Percentiles rank a stretch among this genome's conserved stretches.
These are phyloP conservation scores for Lineus longissimus DNA, from an alignment of 1,140 invertebrate genomes.

Conservation along the genomic window DNA sequence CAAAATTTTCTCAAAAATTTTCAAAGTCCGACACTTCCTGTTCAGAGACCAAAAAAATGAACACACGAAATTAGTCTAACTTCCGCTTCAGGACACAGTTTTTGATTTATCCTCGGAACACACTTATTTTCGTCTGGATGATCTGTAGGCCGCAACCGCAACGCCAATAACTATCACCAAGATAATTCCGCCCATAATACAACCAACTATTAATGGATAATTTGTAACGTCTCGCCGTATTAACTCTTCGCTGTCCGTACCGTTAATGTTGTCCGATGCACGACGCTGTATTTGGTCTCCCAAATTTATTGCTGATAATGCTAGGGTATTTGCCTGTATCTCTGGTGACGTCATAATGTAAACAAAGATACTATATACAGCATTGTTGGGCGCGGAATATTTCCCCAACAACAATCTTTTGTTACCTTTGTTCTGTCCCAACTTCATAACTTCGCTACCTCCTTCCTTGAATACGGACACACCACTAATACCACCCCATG, in stretches of 20 bases:
- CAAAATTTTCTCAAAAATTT: background rate
- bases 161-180: background rate
- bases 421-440: conserved; percentile 2
- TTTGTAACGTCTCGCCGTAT: background rate
- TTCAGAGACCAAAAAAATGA: background rate
- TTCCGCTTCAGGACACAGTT: background rate
- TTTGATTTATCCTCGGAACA: background rate
- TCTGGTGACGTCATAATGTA: conserved; percentile 7
- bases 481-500: conserved; percentile 4
- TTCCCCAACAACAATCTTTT: conserved; percentile 5
- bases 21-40: too few species aligned
- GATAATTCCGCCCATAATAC: conserved; percentile 1
- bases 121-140: background rate
- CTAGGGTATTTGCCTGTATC: background rate
- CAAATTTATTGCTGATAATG: background rate
- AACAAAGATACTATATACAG: conserved; percentile 7
- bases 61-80: background rate
- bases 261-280: conserved; percentile 6
- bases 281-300: background rate
- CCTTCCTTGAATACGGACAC: conserved; percentile 2
- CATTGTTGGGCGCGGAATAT: background rate
- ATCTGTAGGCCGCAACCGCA: background rate
- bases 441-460: background rate
- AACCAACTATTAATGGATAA: conserved; percentile 4
- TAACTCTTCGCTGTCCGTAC: conserved; percentile 4